A percentile compares a stretch with the other conserved stretches of the same genome.
These are phyloP conservation scores for Chlorops oryzae DNA, from an alignment of 1,140 invertebrate genomes.

Conservation along the genomic window DNA sequence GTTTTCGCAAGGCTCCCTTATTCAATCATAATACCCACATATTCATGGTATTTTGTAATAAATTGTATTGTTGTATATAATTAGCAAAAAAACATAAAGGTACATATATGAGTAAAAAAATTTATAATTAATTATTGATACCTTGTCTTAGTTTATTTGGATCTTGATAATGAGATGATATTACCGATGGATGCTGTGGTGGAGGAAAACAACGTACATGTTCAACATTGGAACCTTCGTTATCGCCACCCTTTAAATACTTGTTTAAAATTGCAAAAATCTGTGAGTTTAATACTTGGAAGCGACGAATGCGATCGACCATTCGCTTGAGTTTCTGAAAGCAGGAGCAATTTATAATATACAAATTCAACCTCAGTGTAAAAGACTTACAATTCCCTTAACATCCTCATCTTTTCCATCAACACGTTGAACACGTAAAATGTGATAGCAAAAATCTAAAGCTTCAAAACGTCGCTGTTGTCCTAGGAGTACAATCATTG, in stretches of 20 bases:
- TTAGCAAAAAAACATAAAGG: too few species aligned
- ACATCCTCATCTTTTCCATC: conserved; percentile 95
- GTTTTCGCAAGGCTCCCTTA: too few species aligned
- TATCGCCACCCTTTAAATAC: conserved; percentile 81
- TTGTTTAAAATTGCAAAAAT: conserved; percentile 97
- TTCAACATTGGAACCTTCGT: conserved; percentile 83
- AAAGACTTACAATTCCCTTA: conserved; percentile 86
- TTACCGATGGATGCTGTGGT: conserved; percentile 70
- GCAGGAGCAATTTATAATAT: conserved; percentile 9
- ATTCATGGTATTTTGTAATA: too few species aligned
- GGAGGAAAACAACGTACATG: conserved; percentile 96
- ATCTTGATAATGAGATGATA: conserved; percentile 44
- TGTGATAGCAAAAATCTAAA: conserved; percentile 98
- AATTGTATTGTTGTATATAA: too few species aligned
- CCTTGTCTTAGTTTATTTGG: conserved; percentile 45
- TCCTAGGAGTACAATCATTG: conserved; percentile 94
- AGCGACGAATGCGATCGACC: conserved; percentile 94
- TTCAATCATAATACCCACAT: too few species aligned
- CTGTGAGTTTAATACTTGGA: conserved; percentile 97
- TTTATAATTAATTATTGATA: conserved; percentile 40
- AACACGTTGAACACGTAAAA: conserved; percentile 90
- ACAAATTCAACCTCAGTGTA: not conserved
- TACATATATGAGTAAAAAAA: too few species aligned
- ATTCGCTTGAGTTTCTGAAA: conserved; percentile 88
- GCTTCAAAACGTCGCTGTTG: conserved; percentile 97